A percentile compares a stretch with the other conserved stretches of the same genome.
Evolutionary conservation across 2,888 invertebrate species (phyloP).

Genomic region (Antitype chi): DNA sequence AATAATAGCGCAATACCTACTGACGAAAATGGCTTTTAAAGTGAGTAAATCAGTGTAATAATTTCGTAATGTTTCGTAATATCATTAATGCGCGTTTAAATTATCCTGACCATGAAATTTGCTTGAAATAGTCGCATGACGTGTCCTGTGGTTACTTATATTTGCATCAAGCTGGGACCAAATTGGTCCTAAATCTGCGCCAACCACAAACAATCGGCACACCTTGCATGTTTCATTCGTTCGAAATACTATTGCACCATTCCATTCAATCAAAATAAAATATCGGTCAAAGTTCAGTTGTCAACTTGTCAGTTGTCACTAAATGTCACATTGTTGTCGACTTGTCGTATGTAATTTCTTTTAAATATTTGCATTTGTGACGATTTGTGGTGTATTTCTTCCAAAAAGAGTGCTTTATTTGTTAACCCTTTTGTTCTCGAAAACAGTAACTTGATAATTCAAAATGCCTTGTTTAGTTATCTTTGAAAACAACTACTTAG

Average conservation of each 20-base stretch:
- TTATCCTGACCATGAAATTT: background rate
- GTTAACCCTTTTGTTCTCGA: background rate
- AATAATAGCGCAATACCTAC: slow-evolving; percentile 50
- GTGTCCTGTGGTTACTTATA: background rate
- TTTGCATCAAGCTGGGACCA: background rate
- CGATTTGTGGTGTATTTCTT: slow-evolving; percentile 11
- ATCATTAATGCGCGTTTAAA: background rate
- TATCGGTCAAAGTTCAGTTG: background rate
- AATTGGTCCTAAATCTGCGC: background rate
- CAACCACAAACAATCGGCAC: slow-evolving; percentile 16
- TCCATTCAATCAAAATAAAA: background rate
- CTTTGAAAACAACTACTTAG: slow-evolving; percentile 77
- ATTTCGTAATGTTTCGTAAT: background rate
- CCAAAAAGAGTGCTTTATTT: background rate
- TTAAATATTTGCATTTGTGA: slow-evolving; percentile 30
- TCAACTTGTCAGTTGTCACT: slow-evolving; percentile 1
- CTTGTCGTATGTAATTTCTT: slow-evolving; percentile 5
- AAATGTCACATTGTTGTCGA: background rate
- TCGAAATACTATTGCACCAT: background rate
- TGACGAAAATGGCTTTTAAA: slow-evolving; percentile 66
- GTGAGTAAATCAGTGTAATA: slow-evolving; percentile 69
- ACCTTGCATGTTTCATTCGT: background rate
- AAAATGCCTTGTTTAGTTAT: slow-evolving; percentile 80
- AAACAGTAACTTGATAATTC: background rate
- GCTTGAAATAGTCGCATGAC: fast-evolving